Conservation (phyloP, 2,797 vertebrate species). For the Mus minutoides region DNA sequence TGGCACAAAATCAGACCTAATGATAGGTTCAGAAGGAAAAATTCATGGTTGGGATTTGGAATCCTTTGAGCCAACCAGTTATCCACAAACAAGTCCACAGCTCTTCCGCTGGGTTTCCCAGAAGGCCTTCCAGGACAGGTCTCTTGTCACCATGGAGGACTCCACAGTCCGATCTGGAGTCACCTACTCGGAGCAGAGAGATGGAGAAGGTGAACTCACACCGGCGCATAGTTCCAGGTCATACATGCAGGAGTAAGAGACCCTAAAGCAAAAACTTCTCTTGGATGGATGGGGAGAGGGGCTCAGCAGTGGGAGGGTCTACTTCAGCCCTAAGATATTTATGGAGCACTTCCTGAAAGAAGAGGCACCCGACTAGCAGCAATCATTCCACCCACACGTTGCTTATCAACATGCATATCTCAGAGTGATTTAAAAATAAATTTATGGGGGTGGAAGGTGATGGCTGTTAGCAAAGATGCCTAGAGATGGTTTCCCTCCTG, state of each 20-base stretch:
- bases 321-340: neutral
- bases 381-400: neutral
- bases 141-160: neutral
- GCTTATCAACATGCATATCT: neutral
- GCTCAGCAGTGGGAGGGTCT: no score
- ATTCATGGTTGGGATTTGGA: conserved; percentile 21
- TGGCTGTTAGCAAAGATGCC: neutral
- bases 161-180: neutral
- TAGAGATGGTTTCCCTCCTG: neutral
- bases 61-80: conserved; percentile 15
- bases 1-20: conserved; percentile 52
- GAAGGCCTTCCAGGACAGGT: conserved; percentile 23
- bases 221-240: neutral
- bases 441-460: neutral
- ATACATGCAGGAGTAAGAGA: neutral
- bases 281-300: neutral
- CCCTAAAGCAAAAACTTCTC: neutral
- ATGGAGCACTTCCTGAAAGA: neutral
- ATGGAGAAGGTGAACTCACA: neutral
- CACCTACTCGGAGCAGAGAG: neutral
- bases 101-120: conserved; percentile 12
- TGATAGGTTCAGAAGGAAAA: conserved; percentile 64
- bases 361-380: neutral
- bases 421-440: conserved; percentile 14
- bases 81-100: conserved; percentile 20